Conservation (phyloP, 1,140 invertebrate species). For the Parasteatoda tepidariorum region DNA sequence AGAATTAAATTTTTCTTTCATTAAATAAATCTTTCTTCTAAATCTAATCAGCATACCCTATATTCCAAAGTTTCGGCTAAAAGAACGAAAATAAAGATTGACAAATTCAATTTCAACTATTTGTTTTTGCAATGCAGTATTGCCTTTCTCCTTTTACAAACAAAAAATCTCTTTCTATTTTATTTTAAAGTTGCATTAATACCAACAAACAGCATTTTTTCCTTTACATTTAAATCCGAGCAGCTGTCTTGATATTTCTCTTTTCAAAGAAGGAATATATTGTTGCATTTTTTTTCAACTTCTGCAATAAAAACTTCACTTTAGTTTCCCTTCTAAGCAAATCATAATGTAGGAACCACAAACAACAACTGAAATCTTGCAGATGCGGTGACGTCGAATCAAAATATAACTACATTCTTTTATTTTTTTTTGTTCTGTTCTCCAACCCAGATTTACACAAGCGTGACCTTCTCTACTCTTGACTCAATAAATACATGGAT, state of each 20-base stretch:
- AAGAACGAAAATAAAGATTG: constrained; percentile 50
- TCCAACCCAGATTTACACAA: constrained; percentile 20
- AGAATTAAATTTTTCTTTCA: constrained; percentile 35
- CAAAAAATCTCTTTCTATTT: neutral
- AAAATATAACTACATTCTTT: neutral
- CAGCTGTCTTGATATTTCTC: constrained; percentile 28
- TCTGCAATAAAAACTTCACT: constrained; percentile 2
- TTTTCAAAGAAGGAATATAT: constrained; percentile 11
- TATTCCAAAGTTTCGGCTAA: constrained; percentile 22
- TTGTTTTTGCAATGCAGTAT: constrained; percentile 8
- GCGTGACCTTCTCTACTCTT: constrained; percentile 34
- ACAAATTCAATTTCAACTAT: constrained; percentile 54
- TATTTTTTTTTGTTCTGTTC: neutral
- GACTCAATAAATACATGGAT: constrained; percentile 52
- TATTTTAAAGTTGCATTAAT: constrained; percentile 12
- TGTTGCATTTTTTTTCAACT: neutral
- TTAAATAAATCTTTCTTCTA: constrained; percentile 16
- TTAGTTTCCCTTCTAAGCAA: neutral
- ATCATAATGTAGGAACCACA: neutral
- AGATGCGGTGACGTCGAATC: neutral
- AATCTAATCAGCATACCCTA: constrained; percentile 34
- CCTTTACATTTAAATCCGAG: neutral
- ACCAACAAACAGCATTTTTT: constrained; percentile 6
- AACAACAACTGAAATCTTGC: constrained; percentile 37
- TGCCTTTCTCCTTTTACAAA: neutral